phyloP scores from a whole-genome alignment of 2,888 invertebrate genomes.

The Gastrophysa polygoni region DNA sequence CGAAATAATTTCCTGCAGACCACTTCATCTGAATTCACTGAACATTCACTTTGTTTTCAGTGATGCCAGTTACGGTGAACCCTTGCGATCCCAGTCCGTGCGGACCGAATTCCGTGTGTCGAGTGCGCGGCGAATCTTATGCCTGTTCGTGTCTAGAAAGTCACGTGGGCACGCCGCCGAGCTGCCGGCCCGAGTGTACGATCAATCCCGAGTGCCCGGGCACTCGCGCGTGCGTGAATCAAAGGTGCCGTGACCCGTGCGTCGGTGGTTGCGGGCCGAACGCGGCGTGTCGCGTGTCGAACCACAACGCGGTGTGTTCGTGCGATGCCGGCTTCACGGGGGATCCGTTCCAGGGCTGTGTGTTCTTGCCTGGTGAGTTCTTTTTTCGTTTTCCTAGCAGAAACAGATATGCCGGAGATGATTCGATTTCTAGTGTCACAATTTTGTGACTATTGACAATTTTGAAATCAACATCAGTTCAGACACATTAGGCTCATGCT shows the following conservation, averaged over 20 bases:
- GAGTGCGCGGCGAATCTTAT: constrained; percentile 56
- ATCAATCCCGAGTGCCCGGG: constrained; percentile 73
- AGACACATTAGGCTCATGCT: no score
- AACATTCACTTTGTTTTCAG: constrained; percentile 33
- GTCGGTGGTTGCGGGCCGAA: constrained; percentile 69
- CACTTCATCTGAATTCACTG: no score
- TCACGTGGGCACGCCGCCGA: constrained; percentile 68
- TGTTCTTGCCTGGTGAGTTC: constrained; percentile 63
- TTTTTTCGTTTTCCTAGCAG: constrained; percentile 5
- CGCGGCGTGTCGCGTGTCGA: constrained; percentile 71
- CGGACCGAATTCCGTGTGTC: constrained; percentile 64
- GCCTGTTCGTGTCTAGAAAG: constrained; percentile 68
- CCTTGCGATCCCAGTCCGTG: constrained; percentile 74
- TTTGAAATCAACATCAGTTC: no score
- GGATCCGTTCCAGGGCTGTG: constrained; percentile 77
- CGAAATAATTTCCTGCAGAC: no score
- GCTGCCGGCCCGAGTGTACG: constrained; percentile 74
- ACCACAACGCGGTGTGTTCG: constrained; percentile 76
- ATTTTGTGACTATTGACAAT: no score
- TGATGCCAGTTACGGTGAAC: constrained; percentile 56
- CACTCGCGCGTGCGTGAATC: constrained; percentile 71
- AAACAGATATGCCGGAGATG: background rate
- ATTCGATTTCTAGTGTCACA: no score
- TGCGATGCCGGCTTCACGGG: constrained; percentile 75
- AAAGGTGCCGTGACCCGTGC: constrained; percentile 76